A percentile compares a stretch with the other conserved stretches of the same genome.
phyloP scores from a whole-genome alignment of 1,140 invertebrate genomes.

The Steinernema khuongi region DNA sequence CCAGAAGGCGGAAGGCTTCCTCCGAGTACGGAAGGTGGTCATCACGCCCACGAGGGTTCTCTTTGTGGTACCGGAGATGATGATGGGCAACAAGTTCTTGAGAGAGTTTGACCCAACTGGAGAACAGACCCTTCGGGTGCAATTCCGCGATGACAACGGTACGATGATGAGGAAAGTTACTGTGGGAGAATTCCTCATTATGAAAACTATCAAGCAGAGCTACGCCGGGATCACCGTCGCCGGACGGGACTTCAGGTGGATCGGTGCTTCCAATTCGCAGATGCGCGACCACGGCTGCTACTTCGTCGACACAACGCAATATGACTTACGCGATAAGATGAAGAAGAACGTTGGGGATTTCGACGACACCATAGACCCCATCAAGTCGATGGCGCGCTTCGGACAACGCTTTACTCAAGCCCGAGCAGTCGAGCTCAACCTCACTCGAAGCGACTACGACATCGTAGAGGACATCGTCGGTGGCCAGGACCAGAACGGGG shows the following conservation, averaged over 20 bases:
- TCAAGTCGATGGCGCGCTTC: not conserved
- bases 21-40: constrained; percentile 30
- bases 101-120: constrained; percentile 37
- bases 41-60: constrained; percentile 47
- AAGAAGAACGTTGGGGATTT: not conserved
- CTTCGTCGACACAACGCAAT: not conserved
- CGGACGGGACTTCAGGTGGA: not conserved
- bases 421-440: not conserved
- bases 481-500: not conserved
- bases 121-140: constrained; percentile 40
- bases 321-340: not conserved
- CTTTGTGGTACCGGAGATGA: constrained; percentile 44
- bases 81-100: constrained; percentile 46
- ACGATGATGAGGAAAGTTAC: not conserved
- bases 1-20: not conserved
- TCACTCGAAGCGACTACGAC: not conserved
- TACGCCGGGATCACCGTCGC: not conserved
- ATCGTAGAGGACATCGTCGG: not conserved
- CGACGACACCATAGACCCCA: not conserved
- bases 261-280: not conserved
- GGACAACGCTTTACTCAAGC: not conserved
- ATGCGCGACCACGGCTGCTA: not conserved
- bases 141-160: constrained; percentile 33
- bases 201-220: not conserved
- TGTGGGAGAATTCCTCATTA: not conserved